Base-by-base conservation (phyloP, 2,888 invertebrate species). In the Himalopsyche japonica region DNA sequence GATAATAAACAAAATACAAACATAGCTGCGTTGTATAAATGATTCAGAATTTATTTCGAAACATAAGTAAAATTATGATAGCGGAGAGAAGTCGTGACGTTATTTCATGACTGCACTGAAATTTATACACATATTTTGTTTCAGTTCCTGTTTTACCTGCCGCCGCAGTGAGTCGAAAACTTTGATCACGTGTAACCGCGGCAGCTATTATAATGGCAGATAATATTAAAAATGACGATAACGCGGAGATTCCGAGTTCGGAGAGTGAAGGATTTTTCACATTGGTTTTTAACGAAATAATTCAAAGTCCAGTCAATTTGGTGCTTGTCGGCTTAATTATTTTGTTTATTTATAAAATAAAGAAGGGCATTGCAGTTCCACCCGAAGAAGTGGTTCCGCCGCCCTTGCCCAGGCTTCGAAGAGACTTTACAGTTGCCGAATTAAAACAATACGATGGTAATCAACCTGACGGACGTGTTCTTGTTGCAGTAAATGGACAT, bases 401-500 rank as follows among this genome's bases (percentile, higher is more conserved):
- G 27, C 92, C 92, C 48, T 89, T 98, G 87, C 97, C 98, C 15
- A 97, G 96, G 91, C 89, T 98, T 89, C 95, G 97, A 88, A 94
- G 95, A 88, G 99, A 99, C 90, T 97, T 99, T 92, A 97, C 97
- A 3, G 92, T 97, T 70, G 94, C 96, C 88, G 98, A 99, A 90
- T 92, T 99, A 87, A 94, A 94, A 87, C 94, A 95, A 88, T 98
- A 95, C 90, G 97, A 98, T 90, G 99, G 99, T 6, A 96, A 92
- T 82, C 96, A 95, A 89, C 92, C 95, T 43, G 98, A 98, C 89
- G 98, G 97, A 34, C 93, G 98, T 87, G 95, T 99, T 86, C 92
- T 98, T 87, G 94, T 99, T 76, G 98, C 97, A 10, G 97, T 99
- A 81, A 98, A 98, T 90, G 98, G 98, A 34, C 97, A 95, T 92